These are phyloP conservation scores for Oscheius onirici DNA, from an alignment of 2,888 invertebrate species.

Conservation along the genomic window DNA sequence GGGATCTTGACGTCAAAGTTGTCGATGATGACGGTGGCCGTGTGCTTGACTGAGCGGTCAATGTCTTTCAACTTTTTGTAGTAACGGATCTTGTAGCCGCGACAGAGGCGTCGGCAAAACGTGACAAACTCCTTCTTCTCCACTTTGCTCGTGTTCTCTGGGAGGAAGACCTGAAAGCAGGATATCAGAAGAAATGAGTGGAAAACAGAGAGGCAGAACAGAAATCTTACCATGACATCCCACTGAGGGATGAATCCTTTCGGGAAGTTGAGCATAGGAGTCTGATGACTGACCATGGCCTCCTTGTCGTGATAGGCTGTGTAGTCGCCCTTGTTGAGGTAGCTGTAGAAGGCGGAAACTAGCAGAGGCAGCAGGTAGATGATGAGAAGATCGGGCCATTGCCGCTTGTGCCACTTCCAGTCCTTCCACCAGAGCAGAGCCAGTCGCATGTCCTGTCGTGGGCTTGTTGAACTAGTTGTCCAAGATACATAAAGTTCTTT, in stretches of 20 bases:
- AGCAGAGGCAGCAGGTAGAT: neutral
- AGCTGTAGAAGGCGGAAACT: neutral
- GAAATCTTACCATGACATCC: neutral
- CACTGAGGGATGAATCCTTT: neutral
- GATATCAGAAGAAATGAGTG: neutral
- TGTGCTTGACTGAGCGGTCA: too few species aligned
- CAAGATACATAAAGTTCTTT: too few species aligned
- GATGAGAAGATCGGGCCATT: neutral
- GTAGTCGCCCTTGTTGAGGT: neutral
- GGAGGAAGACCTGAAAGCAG: neutral
- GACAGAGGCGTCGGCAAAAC: too few species aligned
- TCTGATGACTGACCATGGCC: neutral
- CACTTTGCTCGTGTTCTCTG: too few species aligned
- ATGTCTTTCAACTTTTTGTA: too few species aligned
- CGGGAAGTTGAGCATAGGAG: neutral
- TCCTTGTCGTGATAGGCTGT: neutral
- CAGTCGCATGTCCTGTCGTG: constrained; percentile 9
- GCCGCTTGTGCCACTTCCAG: neutral
- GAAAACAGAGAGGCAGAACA: neutral
- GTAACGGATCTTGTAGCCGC: too few species aligned
- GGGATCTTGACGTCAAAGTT: too few species aligned
- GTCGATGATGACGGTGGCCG: too few species aligned
- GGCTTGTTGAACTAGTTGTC: too few species aligned
- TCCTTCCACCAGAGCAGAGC: constrained; percentile 18
- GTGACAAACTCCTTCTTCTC: too few species aligned